Conservation (phyloP, 2,113 vertebrate species). For the Ivindomyrus marchei region DNA sequence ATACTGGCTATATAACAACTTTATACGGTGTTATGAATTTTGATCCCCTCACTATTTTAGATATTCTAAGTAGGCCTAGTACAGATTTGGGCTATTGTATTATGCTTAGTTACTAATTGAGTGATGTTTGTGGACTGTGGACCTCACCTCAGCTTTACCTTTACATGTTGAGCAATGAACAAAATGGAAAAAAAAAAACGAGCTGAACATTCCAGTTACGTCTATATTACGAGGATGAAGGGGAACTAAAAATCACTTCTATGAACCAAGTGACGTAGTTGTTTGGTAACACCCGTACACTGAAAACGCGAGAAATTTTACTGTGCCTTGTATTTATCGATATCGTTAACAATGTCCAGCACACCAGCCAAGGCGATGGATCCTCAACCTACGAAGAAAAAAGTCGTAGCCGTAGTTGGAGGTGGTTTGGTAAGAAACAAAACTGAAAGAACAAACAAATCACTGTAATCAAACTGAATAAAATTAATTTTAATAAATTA, state of each 20-base stretch:
- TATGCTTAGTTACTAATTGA: not conserved
- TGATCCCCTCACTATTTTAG: not conserved
- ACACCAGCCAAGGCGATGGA: conserved; percentile 12
- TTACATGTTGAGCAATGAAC: not conserved
- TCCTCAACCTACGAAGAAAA: conserved; percentile 24
- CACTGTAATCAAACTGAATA: not conserved
- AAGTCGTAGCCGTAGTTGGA: conserved; percentile 48
- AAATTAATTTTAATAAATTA: not conserved
- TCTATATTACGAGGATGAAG: not conserved
- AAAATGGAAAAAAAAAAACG: not conserved
- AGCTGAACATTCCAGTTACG: not conserved
- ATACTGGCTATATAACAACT: not conserved
- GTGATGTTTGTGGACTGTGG: not conserved
- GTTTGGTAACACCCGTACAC: not conserved
- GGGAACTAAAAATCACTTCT: not conserved
- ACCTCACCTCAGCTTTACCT: no score
- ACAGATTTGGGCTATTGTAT: not conserved
- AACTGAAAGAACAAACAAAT: not conserved
- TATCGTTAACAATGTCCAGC: not conserved
- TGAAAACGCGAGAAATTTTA: not conserved
- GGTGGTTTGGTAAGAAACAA: conserved; percentile 54
- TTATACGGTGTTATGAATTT: not conserved
- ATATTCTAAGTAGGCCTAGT: not conserved
- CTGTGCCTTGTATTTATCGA: not conserved
- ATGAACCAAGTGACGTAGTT: not conserved